Evolutionary conservation across 2,888 invertebrate species (phyloP).

Genomic region (Coelopa pilipes): DNA sequence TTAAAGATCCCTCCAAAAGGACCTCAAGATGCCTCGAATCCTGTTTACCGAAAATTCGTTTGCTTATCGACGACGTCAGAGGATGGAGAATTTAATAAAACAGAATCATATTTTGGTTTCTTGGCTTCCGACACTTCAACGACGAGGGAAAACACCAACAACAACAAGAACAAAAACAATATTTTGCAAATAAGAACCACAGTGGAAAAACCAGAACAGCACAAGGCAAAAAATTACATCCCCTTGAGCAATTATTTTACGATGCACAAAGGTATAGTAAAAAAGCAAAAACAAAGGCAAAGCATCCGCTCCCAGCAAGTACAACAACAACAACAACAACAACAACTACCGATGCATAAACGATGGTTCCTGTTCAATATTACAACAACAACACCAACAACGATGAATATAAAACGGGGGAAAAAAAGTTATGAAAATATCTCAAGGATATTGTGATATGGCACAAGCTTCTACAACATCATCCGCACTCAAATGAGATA

Average conservation of each 20-base stretch:
- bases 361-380: constrained; percentile 57
- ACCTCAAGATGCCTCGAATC: no score
- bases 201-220: not conserved
- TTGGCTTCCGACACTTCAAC: no score
- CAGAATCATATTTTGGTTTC: no score
- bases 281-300: constrained; percentile 47
- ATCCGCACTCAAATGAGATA: constrained; percentile 61
- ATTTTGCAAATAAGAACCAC: not conserved
- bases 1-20: no score
- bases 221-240: not conserved
- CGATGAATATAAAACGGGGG: constrained; percentile 32
- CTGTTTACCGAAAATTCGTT: no score
- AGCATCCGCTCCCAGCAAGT: constrained; percentile 32
- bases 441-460: constrained; percentile 64
- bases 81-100: no score
- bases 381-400: constrained; percentile 44
- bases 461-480: constrained; percentile 43
- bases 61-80: no score
- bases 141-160: not conserved
- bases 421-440: constrained; percentile 56
- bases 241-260: constrained; percentile 61
- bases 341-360: constrained; percentile 47
- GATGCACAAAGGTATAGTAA: constrained; percentile 66
- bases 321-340: constrained; percentile 44
- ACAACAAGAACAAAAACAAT: not conserved